Base-by-base conservation (phyloP, 2,797 vertebrate genomes). In the Falco cherrug region DNA sequence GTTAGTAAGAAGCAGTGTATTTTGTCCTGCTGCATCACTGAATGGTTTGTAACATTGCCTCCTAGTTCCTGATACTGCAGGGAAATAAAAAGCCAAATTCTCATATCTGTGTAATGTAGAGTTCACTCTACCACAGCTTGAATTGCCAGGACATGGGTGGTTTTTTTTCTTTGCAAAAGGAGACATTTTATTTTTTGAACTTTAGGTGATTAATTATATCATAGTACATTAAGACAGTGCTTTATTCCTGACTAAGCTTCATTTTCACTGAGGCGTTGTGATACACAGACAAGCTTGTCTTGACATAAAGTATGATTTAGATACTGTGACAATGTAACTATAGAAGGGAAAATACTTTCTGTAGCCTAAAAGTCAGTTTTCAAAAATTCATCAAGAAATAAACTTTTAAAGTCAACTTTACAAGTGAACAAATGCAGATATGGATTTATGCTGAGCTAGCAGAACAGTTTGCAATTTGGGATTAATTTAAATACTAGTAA, bases 141-240 rank as follows among this genome's bases (percentile, higher is more conserved):
- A 94, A 96, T 91, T 94, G 17, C 45, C 81, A 89, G 75, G 87
- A 53, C 24, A 35, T 71, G 37, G 37, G 37, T 37, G 37, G 37
- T 13, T 45, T 94, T 92, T 54, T 28, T 48, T 39, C 13, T 93
- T 86, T 70, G 4, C 47, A 67, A 9, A 79, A 67, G n/a, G 21
- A 60, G 21, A 28, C 2, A 0, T 28, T 89, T 16, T 84, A 63
- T 74, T 94, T 88, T 76, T 79, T 78, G 31, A 93, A 89, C 41
- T 89, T 68, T 45, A 29, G 8, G 51, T 97, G 91, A 95, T 97
- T 97, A 97, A 94, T 96, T 96, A 80, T 79, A 85, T 77, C 54
- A 60, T 79, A 92, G 51, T 81, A 31, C 60, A 74, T 96, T 93
- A 95, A 93, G 56, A 86, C 37, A 75, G 47, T 76, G n/a, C 10